phyloP scores from a whole-genome alignment of 2,113 vertebrate species.

The Solea senegalensis region DNA sequence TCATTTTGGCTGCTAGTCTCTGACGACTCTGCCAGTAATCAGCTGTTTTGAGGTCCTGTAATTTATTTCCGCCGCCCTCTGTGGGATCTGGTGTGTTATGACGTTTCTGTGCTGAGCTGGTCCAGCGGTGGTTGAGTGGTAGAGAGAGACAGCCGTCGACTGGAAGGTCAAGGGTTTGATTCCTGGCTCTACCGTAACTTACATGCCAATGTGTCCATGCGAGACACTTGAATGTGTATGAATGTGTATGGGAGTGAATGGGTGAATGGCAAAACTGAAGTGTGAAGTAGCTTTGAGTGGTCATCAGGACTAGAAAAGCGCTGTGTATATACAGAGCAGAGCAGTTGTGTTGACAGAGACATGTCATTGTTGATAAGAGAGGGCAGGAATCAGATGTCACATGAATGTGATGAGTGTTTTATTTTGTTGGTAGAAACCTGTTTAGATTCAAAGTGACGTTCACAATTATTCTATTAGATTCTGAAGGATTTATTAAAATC shows the following conservation, averaged over 20 bases:
- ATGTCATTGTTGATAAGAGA: slow-evolving; percentile 11
- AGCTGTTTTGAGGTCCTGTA: background rate
- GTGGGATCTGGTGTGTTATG: slow-evolving; percentile 5
- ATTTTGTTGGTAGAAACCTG: background rate
- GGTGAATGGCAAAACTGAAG: too few relatives aligned
- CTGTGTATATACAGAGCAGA: too few relatives aligned
- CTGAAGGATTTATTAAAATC: slow-evolving; percentile 33
- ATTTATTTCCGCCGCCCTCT: background rate
- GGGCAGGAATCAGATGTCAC: background rate
- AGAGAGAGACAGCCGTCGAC: too few relatives aligned
- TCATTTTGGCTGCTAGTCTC: background rate
- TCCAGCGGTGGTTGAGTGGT: too few relatives aligned
- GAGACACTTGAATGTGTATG: too few relatives aligned
- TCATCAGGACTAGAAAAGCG: too few relatives aligned
- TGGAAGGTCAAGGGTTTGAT: too few relatives aligned
- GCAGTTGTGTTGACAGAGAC: background rate
- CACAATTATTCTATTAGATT: background rate
- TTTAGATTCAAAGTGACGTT: background rate
- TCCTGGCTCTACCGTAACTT: too few relatives aligned
- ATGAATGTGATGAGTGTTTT: background rate
- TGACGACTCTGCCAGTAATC: background rate
- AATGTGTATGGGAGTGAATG: too few relatives aligned
- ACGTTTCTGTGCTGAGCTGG: background rate
- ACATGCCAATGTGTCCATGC: too few relatives aligned
- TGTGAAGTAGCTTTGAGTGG: too few relatives aligned